These are phyloP conservation scores for Melieria crassipennis DNA, from an alignment of 2,888 invertebrate genomes.

Conservation along the genomic window DNA sequence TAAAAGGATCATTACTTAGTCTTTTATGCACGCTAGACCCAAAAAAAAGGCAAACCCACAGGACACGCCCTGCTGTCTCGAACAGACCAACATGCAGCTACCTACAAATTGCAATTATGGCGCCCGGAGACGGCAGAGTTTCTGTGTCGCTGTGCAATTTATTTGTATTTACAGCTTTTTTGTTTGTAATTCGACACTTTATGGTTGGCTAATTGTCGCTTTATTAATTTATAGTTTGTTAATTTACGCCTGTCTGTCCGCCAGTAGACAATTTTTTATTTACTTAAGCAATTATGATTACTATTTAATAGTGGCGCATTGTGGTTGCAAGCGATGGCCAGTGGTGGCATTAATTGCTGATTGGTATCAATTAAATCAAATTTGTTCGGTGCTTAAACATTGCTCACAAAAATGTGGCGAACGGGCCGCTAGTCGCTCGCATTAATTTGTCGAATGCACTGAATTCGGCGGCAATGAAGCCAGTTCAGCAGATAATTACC, in stretches of 20 bases:
- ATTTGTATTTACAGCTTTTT: not conserved
- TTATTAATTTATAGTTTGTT: conserved; percentile 24
- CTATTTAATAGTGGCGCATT: conserved; percentile 6
- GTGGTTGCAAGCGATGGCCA: not conserved
- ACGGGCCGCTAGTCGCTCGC: too few relatives aligned
- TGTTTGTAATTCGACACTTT: not conserved
- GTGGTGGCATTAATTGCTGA: conserved; percentile 6
- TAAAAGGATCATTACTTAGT: too few relatives aligned
- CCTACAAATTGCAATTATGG: too few relatives aligned
- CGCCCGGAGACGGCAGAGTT: not conserved
- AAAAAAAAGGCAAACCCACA: too few relatives aligned
- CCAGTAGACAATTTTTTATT: not conserved
- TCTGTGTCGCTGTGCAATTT: not conserved
- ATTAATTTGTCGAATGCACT: too few relatives aligned
- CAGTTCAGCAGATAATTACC: too few relatives aligned
- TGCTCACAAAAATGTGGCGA: too few relatives aligned
- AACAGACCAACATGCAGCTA: too few relatives aligned
- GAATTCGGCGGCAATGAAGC: too few relatives aligned
- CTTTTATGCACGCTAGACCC: too few relatives aligned
- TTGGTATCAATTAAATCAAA: conserved; percentile 5
- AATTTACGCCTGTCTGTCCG: conserved; percentile 13
- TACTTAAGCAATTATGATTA: conserved; percentile 12
- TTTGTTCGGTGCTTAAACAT: not conserved
- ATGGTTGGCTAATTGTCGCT: conserved; percentile 20
- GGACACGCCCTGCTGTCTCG: too few relatives aligned